A percentile compares a stretch with the other conserved stretches of the same genome.
Conservation (phyloP, 2,888 invertebrate species). For the Ganaspis brasiliensis region DNA sequence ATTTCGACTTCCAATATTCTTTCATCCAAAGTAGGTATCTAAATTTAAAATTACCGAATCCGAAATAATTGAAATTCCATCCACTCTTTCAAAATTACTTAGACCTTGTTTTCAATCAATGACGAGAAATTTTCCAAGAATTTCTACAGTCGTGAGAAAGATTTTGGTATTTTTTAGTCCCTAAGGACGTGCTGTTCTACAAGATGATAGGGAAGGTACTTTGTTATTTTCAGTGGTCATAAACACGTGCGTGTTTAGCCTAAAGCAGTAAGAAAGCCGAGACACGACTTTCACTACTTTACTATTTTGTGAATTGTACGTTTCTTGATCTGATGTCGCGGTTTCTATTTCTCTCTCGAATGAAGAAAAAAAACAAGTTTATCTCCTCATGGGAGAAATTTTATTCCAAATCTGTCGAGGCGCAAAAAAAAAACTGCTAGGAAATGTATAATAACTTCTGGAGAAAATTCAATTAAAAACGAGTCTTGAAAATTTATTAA, state of each 20-base stretch:
- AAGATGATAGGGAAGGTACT: background rate
- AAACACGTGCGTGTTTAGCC: slow-evolving; percentile 16
- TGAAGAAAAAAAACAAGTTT: background rate
- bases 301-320: slow-evolving; percentile 1
- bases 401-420: slow-evolving; percentile 11
- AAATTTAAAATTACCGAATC: too few species aligned
- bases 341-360: background rate
- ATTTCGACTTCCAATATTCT: too few species aligned
- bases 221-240: background rate
- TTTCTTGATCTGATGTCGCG: background rate
- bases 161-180: background rate
- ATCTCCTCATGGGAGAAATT: background rate
- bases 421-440: background rate
- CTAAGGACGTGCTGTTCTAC: background rate
- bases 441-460: background rate
- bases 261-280: slow-evolving; percentile 15
- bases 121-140: too few species aligned
- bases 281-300: slow-evolving; percentile 20
- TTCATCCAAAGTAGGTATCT: too few species aligned
- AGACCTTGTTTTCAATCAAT: too few species aligned
- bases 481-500: background rate
- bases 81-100: too few species aligned
- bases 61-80: slow-evolving; percentile 10
- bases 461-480: background rate
- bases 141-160: too few species aligned